Evolutionary conservation across 2,113 vertebrate genomes (phyloP).

Genomic region (Seriola dumerili): DNA sequence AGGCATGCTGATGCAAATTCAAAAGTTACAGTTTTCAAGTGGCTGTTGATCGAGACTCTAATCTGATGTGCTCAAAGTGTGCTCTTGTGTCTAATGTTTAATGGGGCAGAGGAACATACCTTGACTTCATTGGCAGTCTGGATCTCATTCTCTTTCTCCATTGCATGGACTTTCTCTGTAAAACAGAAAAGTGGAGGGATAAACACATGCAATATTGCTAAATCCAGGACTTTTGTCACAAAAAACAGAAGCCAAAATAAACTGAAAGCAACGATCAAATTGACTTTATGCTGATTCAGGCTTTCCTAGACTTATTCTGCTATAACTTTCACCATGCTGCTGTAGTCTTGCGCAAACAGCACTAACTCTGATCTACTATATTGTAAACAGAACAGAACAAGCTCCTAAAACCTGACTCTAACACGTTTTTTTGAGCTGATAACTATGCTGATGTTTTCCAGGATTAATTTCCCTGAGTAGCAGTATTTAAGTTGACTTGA

Average conservation of each 20-base stretch:
- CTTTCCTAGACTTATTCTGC: neutral
- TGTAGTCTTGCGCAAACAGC: no score
- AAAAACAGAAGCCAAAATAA: no score
- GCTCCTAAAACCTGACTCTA: neutral
- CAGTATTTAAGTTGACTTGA: neutral
- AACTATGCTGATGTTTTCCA: no score
- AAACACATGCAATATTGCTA: neutral
- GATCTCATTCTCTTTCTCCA: slow-evolving; percentile 98
- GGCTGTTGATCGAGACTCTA: no score
- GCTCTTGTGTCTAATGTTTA: neutral
- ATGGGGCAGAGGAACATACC: slow-evolving; percentile 66
- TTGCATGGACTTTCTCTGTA: slow-evolving; percentile 95
- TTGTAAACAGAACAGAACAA: no score
- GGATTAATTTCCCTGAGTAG: neutral
- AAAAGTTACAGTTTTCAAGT: neutral
- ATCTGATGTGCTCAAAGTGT: neutral
- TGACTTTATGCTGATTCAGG: neutral
- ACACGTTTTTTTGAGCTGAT: no score
- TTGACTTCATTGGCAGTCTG: slow-evolving; percentile 98
- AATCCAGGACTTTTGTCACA: no score
- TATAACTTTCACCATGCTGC: neutral
- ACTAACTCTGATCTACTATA: no score
- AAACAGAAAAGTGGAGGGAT: slow-evolving; percentile 22
- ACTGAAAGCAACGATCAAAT: neutral
- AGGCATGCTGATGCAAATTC: no score